Evolutionary conservation across 2,797 vertebrate species (phyloP).

Genomic region (Notamacropus eugenii): DNA sequence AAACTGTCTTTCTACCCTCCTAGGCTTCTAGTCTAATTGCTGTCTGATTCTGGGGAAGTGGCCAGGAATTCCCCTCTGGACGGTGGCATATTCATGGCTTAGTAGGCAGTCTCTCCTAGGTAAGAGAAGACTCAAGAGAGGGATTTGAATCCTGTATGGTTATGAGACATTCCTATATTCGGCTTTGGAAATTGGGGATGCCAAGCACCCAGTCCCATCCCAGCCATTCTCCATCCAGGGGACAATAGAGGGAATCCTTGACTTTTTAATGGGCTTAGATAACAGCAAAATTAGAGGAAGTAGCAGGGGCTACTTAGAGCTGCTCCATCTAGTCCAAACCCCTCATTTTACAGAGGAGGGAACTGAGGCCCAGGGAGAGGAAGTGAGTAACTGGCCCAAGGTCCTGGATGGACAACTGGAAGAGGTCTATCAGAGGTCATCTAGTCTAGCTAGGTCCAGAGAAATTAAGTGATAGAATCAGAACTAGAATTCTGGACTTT

Average conservation of each 20-base stretch:
- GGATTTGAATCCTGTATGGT: slow-evolving; percentile 31
- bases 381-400: background rate
- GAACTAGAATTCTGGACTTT: background rate
- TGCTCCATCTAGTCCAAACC: background rate
- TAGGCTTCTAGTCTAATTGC: background rate
- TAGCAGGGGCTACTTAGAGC: background rate
- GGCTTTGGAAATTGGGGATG: slow-evolving; percentile 28
- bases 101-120: slow-evolving; percentile 1
- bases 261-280: background rate
- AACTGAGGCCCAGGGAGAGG: background rate
- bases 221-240: slow-evolving; percentile 45
- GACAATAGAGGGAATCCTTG: slow-evolving; percentile 16
- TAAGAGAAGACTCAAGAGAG: slow-evolving; percentile 37
- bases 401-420: background rate
- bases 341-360: background rate
- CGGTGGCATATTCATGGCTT: background rate
- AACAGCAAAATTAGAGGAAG: background rate
- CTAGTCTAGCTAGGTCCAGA: background rate
- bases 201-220: background rate
- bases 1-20: background rate
- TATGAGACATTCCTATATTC: background rate
- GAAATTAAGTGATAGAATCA: background rate
- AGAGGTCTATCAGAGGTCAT: background rate
- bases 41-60: background rate
- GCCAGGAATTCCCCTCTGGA: background rate